Evolutionary conservation across 2,888 invertebrate genomes (phyloP), one percentile per base, ranked within the genome.

Genomic region (Atethmia centrago): DNA sequence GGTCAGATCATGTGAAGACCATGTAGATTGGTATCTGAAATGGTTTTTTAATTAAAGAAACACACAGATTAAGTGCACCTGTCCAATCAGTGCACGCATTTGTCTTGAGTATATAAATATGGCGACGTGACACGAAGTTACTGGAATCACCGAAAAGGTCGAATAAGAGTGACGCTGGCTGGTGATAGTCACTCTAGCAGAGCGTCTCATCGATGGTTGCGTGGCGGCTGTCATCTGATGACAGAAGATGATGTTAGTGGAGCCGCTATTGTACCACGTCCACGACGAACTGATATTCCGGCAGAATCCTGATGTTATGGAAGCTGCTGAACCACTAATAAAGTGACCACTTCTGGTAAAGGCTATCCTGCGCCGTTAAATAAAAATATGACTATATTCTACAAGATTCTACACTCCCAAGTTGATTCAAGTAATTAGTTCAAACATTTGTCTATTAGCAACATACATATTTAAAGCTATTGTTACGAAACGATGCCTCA

Each of bases 401-500:
- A 55, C 40, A 56, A 64, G 49, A 68, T n/a, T 40, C 19, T 25
- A 49, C 67, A 53, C 53, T 71, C 55, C 73, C 65, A 81, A 86
- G 90, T 91, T 89, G 89, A 84, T 88, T 88, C 74, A 89, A 89
- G 87, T 92, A 93, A 95, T 93, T 92, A 86, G 90, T 89, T 90
- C 88, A 93, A 95, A 92, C 90, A 91, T 86, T 85, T 80, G 83
- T 82, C 92, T 88, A 94, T 94, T 94, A 93, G 78, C 80, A 78
- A 80, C 71, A 88, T 92, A 89, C 92, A 95, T 95, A 93, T 93
- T 94, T 92, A 91, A 94, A 86, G 85, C 88, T 87, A 92, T 94
- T 94, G 94, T 94, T 82, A 69, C 71, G 77, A 66, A 73, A 80
- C 53, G 70, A 66, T 69, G 88, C 91, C 89, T 85, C 63, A 67